Evolutionary conservation across 2,797 vertebrate genomes (phyloP).

Genomic region (Syncerus caffer): DNA sequence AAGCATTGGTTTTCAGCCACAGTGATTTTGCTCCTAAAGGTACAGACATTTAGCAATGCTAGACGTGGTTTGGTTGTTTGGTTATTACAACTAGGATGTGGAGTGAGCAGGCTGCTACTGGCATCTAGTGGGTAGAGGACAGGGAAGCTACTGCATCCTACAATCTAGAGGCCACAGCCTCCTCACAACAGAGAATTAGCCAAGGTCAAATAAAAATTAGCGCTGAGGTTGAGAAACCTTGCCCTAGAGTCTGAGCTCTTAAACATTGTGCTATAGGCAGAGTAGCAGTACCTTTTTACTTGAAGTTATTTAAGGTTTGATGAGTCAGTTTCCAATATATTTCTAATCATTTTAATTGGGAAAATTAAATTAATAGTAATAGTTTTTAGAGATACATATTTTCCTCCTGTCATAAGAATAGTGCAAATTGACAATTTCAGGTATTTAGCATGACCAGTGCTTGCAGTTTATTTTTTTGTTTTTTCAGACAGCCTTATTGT

Average conservation of each 20-base stretch:
- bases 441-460: neutral
- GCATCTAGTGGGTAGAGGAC: neutral
- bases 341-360: conserved; percentile 21
- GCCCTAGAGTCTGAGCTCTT: neutral
- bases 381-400: neutral
- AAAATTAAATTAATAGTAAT: conserved; percentile 11
- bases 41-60: neutral
- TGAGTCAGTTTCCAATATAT: neutral
- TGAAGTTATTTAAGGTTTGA: conserved; percentile 25
- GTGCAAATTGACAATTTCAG: neutral
- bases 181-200: neutral
- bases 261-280: neutral
- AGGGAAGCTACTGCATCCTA: neutral
- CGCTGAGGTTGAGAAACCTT: neutral
- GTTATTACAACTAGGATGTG: neutral
- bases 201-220: neutral
- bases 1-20: neutral
- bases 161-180: neutral
- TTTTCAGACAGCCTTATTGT: neutral
- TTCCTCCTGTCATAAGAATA: neutral
- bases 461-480: neutral
- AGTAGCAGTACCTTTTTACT: neutral
- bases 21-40: neutral
- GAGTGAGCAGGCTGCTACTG: neutral
- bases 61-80: neutral